These are phyloP conservation scores for Erebia ligea DNA, from an alignment of 2,888 invertebrate species.

Conservation along the genomic window DNA sequence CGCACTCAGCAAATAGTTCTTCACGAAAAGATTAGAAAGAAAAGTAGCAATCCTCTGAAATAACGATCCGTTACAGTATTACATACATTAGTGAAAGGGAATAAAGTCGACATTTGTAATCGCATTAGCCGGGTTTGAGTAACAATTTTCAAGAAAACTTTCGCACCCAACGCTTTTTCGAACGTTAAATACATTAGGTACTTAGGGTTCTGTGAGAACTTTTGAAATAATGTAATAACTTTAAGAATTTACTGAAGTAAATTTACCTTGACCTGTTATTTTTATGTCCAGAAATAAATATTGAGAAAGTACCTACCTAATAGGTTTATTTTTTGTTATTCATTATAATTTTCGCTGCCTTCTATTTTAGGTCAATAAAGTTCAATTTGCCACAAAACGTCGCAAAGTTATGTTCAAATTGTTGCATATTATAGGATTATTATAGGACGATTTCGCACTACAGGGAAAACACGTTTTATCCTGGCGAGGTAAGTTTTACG, in stretches of 20 bases:
- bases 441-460: no score
- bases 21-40: slow-evolving; percentile 1
- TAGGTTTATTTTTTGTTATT: no score
- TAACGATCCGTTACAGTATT: not conserved
- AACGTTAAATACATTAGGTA: slow-evolving; percentile 5
- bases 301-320: no score
- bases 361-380: no score
- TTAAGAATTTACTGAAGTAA: not conserved
- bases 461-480: no score
- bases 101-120: slow-evolving; percentile 27
- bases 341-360: no score
- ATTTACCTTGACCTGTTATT: no score
- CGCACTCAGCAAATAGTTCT: not conserved
- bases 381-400: no score
- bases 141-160: slow-evolving; percentile 23
- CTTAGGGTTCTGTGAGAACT: slow-evolving; percentile 3
- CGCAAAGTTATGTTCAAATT: no score
- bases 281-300: no score
- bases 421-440: no score
- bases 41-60: not conserved
- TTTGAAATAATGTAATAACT: not conserved
- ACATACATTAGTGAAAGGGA: slow-evolving; percentile 3
- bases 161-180: slow-evolving; percentile 15
- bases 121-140: slow-evolving; percentile 12
- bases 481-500: no score